Conservation (phyloP, 1,140 invertebrate genomes). For the Lamellibrachia luymesi region DNA sequence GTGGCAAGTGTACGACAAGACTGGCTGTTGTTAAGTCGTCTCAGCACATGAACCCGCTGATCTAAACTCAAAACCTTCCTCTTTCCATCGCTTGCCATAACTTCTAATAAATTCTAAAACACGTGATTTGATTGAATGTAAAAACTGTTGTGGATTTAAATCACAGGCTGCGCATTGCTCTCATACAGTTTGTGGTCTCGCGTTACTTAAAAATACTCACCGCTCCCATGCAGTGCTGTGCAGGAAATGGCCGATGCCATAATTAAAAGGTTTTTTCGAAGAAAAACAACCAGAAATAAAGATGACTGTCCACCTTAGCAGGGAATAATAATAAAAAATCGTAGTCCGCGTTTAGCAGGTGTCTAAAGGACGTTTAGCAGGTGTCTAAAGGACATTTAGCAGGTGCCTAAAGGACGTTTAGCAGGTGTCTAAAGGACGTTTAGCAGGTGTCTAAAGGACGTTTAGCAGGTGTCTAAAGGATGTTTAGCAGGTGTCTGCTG, state of each 20-base stretch:
- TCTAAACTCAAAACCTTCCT: not conserved
- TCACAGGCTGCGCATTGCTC: not conserved
- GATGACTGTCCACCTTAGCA: not conserved
- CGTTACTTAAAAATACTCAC: not conserved
- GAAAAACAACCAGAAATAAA: not conserved
- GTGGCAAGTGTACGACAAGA: not conserved
- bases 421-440: not conserved
- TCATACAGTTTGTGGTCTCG: not conserved
- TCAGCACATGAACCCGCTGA: not conserved
- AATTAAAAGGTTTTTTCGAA: not conserved
- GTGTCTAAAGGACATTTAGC: not conserved
- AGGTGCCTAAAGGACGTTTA: not conserved
- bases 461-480: not conserved
- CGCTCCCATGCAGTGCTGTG: not conserved
- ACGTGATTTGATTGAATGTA: not conserved
- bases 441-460: not conserved
- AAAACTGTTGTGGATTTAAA: not conserved
- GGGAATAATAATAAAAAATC: not conserved
- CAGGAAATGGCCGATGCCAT: not conserved
- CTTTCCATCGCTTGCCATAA: not conserved
- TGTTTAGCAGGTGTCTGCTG: not conserved
- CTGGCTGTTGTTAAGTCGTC: not conserved
- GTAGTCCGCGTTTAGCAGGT: not conserved
- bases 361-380: not conserved
- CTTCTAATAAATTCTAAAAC: not conserved